Conservation (phyloP, 2,797 vertebrate species). For the Gorsachius magnificus region DNA sequence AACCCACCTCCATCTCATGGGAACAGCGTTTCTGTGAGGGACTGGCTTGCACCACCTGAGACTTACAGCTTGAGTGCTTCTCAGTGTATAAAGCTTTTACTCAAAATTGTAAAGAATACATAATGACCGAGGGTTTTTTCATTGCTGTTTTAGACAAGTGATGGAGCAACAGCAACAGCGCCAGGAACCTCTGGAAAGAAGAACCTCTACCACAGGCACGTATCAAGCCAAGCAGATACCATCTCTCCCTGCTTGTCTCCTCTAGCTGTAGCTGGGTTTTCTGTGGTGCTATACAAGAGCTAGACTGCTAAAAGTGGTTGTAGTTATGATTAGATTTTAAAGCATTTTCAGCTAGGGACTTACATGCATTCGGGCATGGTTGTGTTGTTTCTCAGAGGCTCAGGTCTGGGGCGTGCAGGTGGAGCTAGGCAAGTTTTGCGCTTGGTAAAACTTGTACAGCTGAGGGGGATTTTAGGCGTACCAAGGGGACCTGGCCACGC, state of each 20-base stretch:
- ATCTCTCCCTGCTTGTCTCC: neutral
- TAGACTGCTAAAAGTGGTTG: neutral
- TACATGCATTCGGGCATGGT: neutral
- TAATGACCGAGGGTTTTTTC: neutral
- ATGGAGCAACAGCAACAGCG: constrained; percentile 96
- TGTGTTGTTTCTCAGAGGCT: neutral
- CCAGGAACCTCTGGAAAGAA: constrained; percentile 93
- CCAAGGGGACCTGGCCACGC: neutral
- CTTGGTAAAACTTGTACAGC: neutral
- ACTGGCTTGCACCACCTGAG: neutral
- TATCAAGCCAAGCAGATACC: neutral
- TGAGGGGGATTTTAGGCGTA: neutral
- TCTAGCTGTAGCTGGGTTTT: neutral
- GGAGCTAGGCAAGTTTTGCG: neutral
- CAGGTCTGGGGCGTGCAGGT: neutral
- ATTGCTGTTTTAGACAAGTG: constrained; percentile 83
- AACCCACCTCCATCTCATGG: neutral
- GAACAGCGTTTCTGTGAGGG: neutral
- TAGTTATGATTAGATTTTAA: neutral
- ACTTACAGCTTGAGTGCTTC: neutral
- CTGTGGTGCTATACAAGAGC: neutral
- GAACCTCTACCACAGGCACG: constrained; percentile 90
- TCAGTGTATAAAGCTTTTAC: neutral
- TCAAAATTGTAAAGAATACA: neutral
- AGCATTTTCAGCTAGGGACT: neutral